Evolutionary conservation across 2,888 invertebrate genomes (phyloP).

Genomic region (Luffia ferchaultella): DNA sequence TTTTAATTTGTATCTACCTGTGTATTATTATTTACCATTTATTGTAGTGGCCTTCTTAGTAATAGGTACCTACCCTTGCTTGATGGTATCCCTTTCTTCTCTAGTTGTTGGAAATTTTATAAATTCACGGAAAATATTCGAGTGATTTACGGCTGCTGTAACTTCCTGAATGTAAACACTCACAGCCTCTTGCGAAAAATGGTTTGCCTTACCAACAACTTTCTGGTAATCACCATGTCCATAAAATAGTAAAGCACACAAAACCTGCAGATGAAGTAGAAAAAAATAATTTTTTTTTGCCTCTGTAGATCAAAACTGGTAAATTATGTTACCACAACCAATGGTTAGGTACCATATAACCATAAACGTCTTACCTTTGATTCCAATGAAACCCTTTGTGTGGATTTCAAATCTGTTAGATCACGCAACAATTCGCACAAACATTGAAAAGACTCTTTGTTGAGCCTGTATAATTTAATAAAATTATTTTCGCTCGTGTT

Average conservation of each 20-base stretch:
- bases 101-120: not conserved
- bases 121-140: not conserved
- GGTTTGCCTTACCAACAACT: not conserved
- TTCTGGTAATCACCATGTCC: too few relatives aligned
- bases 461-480: not conserved
- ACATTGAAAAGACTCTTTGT: too few relatives aligned
- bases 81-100: not conserved
- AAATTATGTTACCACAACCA: too few relatives aligned
- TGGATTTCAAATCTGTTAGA: not conserved
- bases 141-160: not conserved
- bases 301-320: too few relatives aligned
- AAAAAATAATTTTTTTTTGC: too few relatives aligned
- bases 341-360: too few relatives aligned
- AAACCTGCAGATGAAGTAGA: too few relatives aligned
- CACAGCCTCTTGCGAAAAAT: not conserved
- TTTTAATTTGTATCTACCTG: too few relatives aligned
- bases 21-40: too few relatives aligned
- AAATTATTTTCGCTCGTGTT: not conserved
- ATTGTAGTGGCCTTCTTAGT: too few relatives aligned
- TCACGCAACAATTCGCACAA: not conserved
- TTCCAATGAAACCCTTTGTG: not conserved
- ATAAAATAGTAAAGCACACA: too few relatives aligned
- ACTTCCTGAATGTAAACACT: not conserved
- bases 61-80: not conserved
- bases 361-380: not conserved